A percentile compares a stretch with the other conserved stretches of the same genome.
These are phyloP conservation scores for Aix galericulata DNA, from an alignment of 2,113 vertebrate species.

Conservation along the genomic window DNA sequence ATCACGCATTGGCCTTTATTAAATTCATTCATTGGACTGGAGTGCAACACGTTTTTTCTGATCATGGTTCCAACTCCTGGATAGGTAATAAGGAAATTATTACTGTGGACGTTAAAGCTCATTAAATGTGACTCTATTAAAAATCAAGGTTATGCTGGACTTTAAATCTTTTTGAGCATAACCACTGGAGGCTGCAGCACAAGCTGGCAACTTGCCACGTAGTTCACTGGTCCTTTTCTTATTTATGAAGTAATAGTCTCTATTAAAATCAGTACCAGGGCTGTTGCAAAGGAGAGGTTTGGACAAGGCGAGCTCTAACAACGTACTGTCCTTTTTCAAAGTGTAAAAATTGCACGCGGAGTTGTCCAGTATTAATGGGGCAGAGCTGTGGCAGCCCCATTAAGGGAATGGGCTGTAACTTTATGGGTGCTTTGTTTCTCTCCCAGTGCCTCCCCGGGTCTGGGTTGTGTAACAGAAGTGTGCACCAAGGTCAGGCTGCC, in stretches of 20 bases:
- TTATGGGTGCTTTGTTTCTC: not conserved
- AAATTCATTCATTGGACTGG: conserved; percentile 40
- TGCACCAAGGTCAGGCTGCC: conserved; percentile 28
- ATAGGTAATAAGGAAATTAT: conserved; percentile 74
- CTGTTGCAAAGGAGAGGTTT: not conserved
- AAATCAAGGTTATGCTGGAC: conserved; percentile 75
- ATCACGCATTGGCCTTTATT: conserved; percentile 62
- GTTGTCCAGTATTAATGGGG: not conserved
- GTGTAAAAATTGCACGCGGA: not conserved
- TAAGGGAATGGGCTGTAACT: not conserved
- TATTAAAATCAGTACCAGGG: not conserved
- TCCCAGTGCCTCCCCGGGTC: not conserved
- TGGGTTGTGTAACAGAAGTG: not conserved
- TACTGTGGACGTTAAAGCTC: conserved; percentile 72
- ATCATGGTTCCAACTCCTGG: conserved; percentile 51
- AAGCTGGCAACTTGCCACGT: conserved; percentile 57
- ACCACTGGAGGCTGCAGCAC: conserved; percentile 55
- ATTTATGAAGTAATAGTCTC: conserved; percentile 23
- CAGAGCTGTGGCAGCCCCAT: not conserved
- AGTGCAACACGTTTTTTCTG: conserved; percentile 35
- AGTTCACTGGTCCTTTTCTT: conserved; percentile 63
- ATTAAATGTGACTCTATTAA: conserved; percentile 78
- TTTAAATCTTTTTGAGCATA: conserved; percentile 73
- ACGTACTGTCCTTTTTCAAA: not conserved
- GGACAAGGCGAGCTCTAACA: not conserved